Conservation (phyloP, 2,113 vertebrate species). For the Strigops habroptila region DNA sequence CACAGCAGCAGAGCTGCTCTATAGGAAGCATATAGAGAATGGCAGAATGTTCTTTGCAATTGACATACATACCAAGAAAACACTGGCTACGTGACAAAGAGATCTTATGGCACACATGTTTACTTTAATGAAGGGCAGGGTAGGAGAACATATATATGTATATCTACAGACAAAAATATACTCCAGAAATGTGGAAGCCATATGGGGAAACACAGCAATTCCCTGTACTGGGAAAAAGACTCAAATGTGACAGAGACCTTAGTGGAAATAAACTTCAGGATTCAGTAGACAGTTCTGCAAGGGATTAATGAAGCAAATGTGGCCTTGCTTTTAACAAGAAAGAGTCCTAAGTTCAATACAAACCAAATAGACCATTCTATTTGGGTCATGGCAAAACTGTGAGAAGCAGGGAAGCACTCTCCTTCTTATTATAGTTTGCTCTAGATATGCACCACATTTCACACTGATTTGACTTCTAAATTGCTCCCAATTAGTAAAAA, state of each 20-base stretch:
- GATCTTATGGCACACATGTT: background rate
- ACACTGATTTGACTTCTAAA: background rate
- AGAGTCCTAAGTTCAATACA: background rate
- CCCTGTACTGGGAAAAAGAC: background rate
- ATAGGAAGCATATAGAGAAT: background rate
- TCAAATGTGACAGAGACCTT: background rate
- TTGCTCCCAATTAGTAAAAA: background rate
- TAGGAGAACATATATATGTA: background rate
- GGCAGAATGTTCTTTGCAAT: background rate
- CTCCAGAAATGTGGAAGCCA: background rate
- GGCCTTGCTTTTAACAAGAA: background rate
- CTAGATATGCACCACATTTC: background rate
- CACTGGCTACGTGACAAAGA: background rate
- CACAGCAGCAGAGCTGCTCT: background rate
- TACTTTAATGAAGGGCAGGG: background rate
- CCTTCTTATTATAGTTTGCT: background rate
- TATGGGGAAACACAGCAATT: background rate
- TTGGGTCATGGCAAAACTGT: background rate
- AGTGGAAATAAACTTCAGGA: constrained; percentile 4
- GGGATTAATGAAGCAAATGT: background rate
- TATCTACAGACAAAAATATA: background rate
- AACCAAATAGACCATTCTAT: background rate
- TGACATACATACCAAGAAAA: background rate
- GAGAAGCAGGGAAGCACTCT: background rate
- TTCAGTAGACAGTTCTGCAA: constrained; percentile 22